Evolutionary conservation across 2,888 invertebrate genomes (phyloP).

Genomic region (Gortyna flavago): DNA sequence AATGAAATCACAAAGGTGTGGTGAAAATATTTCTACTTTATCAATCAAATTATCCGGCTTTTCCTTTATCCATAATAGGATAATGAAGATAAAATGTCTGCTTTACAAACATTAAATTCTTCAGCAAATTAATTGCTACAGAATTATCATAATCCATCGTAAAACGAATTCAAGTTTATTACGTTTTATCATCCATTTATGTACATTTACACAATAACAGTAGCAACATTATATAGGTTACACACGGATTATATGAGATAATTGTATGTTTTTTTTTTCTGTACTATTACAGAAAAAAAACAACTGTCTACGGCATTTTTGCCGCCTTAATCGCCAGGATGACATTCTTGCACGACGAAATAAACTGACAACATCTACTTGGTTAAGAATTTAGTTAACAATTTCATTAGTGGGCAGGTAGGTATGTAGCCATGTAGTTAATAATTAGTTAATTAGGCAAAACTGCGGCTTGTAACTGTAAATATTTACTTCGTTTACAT

Average conservation of each 20-base stretch:
- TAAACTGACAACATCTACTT: slow-evolving; percentile 24
- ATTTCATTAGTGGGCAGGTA: slow-evolving; percentile 36
- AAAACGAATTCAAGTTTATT: slow-evolving; percentile 30
- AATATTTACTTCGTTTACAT: background rate
- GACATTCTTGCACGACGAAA: slow-evolving; percentile 35
- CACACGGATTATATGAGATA: background rate
- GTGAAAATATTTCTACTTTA: slow-evolving; percentile 35
- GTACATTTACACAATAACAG: slow-evolving; percentile 20
- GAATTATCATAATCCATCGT: slow-evolving; percentile 61
- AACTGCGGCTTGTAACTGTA: background rate
- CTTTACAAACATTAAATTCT: slow-evolving; percentile 50
- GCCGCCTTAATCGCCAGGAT: slow-evolving; percentile 37
- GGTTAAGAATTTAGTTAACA: slow-evolving; percentile 39
- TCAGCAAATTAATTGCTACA: slow-evolving; percentile 58
- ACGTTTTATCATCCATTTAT: slow-evolving; percentile 31
- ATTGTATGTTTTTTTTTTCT: background rate
- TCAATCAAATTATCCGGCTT: slow-evolving; percentile 44
- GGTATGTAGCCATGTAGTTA: slow-evolving; percentile 12
- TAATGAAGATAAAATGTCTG: slow-evolving; percentile 49
- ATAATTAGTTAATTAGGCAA: slow-evolving; percentile 32
- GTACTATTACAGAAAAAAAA: slow-evolving; percentile 15
- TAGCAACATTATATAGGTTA: slow-evolving; percentile 18
- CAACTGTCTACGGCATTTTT: slow-evolving; percentile 16
- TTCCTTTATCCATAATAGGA: slow-evolving; percentile 48
- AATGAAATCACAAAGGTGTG: slow-evolving; percentile 33